These are phyloP conservation scores for Chunga burmeisteri DNA, from an alignment of 2,113 vertebrate genomes.

Conservation along the genomic window DNA sequence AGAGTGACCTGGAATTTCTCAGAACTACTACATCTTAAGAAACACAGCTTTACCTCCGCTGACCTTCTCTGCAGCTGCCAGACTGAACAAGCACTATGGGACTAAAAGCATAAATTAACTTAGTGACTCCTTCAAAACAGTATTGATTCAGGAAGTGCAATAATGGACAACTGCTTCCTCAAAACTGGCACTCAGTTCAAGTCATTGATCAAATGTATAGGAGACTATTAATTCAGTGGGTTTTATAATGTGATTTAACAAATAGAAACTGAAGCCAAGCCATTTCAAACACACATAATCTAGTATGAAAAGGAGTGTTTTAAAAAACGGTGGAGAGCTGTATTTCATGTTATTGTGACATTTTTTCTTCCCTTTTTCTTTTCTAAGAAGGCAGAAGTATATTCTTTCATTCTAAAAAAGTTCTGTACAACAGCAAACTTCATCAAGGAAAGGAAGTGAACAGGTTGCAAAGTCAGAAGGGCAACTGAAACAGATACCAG, in stretches of 20 bases:
- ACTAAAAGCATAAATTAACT: conserved; percentile 47
- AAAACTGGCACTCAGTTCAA: background rate
- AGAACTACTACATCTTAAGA: conserved; percentile 35
- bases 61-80: conserved; percentile 35
- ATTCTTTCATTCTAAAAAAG: background rate
- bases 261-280: background rate
- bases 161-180: background rate
- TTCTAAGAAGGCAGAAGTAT: background rate
- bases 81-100: background rate
- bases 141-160: conserved; percentile 9
- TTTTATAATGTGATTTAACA: background rate
- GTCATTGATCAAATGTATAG: background rate
- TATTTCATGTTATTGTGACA: background rate
- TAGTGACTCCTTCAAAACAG: conserved; percentile 19
- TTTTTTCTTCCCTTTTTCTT: background rate
- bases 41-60: conserved; percentile 11
- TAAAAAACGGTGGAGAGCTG: background rate
- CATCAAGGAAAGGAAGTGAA: background rate
- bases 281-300: background rate
- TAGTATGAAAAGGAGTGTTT: background rate
- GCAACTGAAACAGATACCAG: background rate
- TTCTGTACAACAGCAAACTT: background rate
- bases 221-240: background rate
- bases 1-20: conserved; percentile 27
- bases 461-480: background rate